Conservation (phyloP, 2,113 vertebrate genomes). For the Andinoacara biseriatus region DNA sequence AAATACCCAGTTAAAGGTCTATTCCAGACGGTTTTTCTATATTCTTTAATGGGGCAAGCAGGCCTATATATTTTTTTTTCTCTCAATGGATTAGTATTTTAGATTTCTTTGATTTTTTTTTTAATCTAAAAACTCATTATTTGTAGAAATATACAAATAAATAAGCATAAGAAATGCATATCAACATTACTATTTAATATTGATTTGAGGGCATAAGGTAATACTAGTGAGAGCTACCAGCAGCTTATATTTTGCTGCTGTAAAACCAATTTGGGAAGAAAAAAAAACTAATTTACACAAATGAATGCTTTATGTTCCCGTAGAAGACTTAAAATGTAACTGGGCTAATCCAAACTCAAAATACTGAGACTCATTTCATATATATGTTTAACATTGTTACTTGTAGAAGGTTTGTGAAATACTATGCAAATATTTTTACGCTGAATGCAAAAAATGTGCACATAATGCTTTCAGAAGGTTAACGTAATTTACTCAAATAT, state of each 20-base stretch:
- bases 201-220: not conserved
- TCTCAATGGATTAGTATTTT: not conserved
- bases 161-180: not conserved
- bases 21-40: not conserved
- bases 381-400: not conserved
- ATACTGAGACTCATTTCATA: not conserved
- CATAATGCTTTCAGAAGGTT: not conserved
- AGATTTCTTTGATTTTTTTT: not conserved
- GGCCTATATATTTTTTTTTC: not conserved
- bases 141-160: not conserved
- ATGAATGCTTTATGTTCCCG: not conserved
- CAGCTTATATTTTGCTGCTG: not conserved
- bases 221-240: not conserved
- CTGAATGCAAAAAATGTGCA: not conserved
- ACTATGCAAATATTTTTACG: not conserved
- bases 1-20: not conserved
- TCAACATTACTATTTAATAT: not conserved
- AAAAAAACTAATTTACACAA: not conserved
- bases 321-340: not conserved
- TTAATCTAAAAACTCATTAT: not conserved
- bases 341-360: not conserved
- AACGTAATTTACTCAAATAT: not conserved
- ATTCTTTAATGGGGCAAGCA: not conserved
- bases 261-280: not conserved
- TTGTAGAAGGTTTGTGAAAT: not conserved